These are phyloP conservation scores for Acrocephalus scirpaceus DNA, from an alignment of 2,797 vertebrate species.

Conservation along the genomic window DNA sequence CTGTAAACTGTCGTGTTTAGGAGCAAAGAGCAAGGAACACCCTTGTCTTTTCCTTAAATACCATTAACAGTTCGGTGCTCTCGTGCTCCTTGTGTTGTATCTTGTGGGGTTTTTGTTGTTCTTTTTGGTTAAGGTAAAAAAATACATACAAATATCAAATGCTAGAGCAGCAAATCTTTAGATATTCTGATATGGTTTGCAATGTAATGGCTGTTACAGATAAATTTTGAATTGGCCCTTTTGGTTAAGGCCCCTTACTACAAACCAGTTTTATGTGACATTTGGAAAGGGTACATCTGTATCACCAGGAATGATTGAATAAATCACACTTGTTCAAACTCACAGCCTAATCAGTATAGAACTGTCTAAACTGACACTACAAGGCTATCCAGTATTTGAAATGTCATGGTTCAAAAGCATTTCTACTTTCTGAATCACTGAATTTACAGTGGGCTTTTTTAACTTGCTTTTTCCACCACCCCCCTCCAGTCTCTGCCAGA, in stretches of 20 bases:
- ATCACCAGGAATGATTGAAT: not conserved
- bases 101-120: not conserved
- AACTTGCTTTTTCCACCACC: not conserved
- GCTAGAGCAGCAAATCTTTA: not conserved
- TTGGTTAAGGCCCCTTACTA: not conserved
- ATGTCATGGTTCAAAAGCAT: not conserved
- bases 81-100: not conserved
- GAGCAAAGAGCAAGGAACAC: not conserved
- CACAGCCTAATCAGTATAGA: not conserved
- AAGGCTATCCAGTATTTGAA: not conserved
- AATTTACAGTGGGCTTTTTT: not conserved
- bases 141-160: not conserved
- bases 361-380: not conserved
- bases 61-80: not conserved
- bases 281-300: not conserved
- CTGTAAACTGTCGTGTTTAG: not conserved
- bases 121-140: not conserved
- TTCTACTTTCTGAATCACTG: not conserved
- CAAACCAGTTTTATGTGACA: not conserved
- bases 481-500: conserved; percentile 90
- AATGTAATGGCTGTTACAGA: not conserved
- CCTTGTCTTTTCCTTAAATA: not conserved
- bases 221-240: not conserved
- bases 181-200: not conserved
- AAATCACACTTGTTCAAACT: not conserved